These are phyloP conservation scores for Apotomis betuletana DNA, from an alignment of 2,888 invertebrate species.

Conservation along the genomic window DNA sequence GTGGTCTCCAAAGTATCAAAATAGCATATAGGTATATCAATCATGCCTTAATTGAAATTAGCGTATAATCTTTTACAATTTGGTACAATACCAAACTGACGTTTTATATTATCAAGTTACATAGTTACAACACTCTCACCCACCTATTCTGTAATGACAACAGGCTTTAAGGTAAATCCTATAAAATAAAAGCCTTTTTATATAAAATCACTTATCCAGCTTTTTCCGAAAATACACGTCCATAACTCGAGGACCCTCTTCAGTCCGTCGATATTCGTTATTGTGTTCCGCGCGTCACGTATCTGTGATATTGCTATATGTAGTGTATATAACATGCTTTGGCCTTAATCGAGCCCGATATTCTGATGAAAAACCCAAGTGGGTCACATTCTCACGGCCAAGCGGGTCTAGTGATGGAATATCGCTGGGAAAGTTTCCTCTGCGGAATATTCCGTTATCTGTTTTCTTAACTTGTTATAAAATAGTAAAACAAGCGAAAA, in stretches of 20 bases:
- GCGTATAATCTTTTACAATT: no score
- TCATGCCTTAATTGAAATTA: no score
- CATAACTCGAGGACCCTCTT: constrained; percentile 31
- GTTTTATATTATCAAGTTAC: no score
- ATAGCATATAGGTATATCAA: no score
- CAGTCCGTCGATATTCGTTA: constrained; percentile 36
- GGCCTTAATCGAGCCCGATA: constrained; percentile 40
- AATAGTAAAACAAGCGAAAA: no score
- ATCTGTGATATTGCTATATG: constrained; percentile 14
- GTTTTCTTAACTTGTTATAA: no score
- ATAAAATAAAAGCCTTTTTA: constrained; percentile 10
- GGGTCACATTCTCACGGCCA: constrained; percentile 33
- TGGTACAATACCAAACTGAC: no score
- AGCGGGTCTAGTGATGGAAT: neutral
- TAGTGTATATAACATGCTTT: constrained; percentile 25
- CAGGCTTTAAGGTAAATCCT: neutral
- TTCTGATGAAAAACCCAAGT: constrained; percentile 39
- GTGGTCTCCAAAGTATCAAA: no score
- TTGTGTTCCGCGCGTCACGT: constrained; percentile 34
- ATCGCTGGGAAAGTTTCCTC: no score
- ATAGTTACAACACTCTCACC: neutral
- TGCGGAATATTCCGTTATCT: no score
- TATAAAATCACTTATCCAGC: constrained; percentile 26
- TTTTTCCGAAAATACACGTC: constrained; percentile 25
- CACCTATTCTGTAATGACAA: neutral